phyloP scores from a whole-genome alignment of 2,888 invertebrate genomes.

The Drosophila anomalata region DNA sequence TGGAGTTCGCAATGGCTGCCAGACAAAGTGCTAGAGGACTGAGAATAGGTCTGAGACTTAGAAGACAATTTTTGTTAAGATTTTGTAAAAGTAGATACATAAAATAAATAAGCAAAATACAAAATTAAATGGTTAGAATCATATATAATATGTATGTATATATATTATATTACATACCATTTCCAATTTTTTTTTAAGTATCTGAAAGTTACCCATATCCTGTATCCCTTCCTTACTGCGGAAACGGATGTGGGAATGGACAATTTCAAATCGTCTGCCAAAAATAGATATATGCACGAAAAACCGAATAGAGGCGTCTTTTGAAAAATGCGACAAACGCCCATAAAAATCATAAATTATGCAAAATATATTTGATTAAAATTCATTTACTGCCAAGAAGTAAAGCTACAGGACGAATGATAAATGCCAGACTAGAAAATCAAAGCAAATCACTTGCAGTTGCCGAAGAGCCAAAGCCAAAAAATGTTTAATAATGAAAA shows the following conservation, averaged over 20 bases:
- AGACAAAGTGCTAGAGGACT: conserved; percentile 5
- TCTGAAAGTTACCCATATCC: not conserved
- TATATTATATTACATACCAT: no score
- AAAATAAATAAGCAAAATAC: not conserved
- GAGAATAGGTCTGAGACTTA: conserved; percentile 1
- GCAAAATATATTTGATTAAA: conserved; percentile 66
- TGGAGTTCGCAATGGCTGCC: conserved; percentile 64
- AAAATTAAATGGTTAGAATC: no score
- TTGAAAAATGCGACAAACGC: conserved; percentile 57
- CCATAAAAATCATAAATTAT: conserved; percentile 59
- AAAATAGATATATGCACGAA: conserved; percentile 17
- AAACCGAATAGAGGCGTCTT: conserved; percentile 1
- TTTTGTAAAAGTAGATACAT: not conserved
- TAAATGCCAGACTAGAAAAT: conserved; percentile 50
- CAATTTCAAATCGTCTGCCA: conserved; percentile 65
- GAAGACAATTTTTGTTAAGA: not conserved
- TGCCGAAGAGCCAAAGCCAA: conserved; percentile 24
- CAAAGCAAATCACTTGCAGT: conserved; percentile 71
- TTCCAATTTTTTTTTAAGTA: not conserved
- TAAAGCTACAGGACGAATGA: conserved; percentile 35
- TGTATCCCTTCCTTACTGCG: conserved; percentile 22
- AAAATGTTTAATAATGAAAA: conserved; percentile 61
- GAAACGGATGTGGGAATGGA: conserved; percentile 72
- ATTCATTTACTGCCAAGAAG: conserved; percentile 65
- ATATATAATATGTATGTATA: no score